Evolutionary conservation across 2,113 vertebrate species (phyloP).

Genomic region (Emydocephalus ijimae): DNA sequence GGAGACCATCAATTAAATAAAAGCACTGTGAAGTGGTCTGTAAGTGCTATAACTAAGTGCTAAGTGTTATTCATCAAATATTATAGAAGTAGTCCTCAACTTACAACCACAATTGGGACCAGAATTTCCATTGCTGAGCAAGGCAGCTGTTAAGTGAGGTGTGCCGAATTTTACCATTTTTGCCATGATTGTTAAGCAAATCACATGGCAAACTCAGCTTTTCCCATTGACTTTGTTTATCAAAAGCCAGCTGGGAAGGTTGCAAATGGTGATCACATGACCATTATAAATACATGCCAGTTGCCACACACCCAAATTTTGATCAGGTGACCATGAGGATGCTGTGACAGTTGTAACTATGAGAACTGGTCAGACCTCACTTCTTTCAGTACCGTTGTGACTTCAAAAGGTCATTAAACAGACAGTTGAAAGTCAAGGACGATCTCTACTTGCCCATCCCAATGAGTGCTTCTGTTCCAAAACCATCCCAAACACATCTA

Average conservation of each 20-base stretch:
- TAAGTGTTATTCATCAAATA: neutral
- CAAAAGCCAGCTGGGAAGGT: neutral
- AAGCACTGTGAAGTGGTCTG: neutral
- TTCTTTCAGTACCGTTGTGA: neutral
- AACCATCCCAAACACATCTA: neutral
- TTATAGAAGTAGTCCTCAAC: neutral
- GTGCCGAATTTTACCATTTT: neutral
- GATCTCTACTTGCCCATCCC: neutral
- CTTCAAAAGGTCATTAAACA: no score
- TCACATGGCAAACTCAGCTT: neutral
- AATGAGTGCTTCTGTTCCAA: neutral
- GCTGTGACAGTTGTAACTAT: neutral
- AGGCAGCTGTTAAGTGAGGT: neutral
- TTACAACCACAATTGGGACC: neutral
- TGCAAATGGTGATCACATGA: neutral
- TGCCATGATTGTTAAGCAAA: neutral
- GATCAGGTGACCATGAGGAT: neutral
- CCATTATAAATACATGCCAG: neutral
- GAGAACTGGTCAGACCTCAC: neutral
- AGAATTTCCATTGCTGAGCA: neutral
- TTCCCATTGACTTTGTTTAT: neutral
- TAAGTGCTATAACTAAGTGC: no score
- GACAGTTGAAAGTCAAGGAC: neutral
- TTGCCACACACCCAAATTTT: neutral
- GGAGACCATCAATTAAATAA: neutral